phyloP scores from a whole-genome alignment of 2,113 vertebrate species.

The Sinocyclocheilus anophthalmus region DNA sequence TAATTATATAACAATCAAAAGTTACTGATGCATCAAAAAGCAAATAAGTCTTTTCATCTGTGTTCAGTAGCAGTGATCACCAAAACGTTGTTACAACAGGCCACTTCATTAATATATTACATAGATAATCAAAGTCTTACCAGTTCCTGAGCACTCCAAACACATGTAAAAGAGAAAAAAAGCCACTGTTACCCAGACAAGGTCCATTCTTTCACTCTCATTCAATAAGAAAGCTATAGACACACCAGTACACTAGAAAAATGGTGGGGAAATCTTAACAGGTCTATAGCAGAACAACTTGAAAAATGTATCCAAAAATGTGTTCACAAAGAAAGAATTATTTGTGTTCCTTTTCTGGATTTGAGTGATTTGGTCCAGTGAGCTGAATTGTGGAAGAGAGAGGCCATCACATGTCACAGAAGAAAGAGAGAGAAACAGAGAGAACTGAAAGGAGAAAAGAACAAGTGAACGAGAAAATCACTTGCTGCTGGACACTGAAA shows the following conservation, averaged over 20 bases:
- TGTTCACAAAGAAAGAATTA: background rate
- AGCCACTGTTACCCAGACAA: constrained; percentile 14
- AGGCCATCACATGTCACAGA: background rate
- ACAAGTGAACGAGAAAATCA: constrained; percentile 51
- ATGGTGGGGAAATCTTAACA: background rate
- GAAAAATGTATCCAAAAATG: background rate
- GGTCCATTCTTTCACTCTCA: constrained; percentile 38
- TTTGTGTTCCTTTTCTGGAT: constrained; percentile 14
- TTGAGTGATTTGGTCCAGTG: too few relatives aligned
- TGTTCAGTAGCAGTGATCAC: background rate
- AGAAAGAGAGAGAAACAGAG: background rate
- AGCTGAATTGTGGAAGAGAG: too few relatives aligned
- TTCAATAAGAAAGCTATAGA: background rate
- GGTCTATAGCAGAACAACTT: background rate
- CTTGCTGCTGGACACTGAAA: constrained; percentile 46
- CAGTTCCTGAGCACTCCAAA: constrained; percentile 1
- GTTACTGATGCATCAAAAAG: background rate
- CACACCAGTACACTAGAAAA: background rate
- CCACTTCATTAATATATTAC: background rate
- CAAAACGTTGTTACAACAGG: background rate
- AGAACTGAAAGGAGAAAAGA: constrained; percentile 30
- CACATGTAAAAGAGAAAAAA: constrained; percentile 28
- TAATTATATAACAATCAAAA: background rate
- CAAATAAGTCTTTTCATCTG: background rate
- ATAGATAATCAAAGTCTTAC: constrained; percentile 30